A percentile compares a stretch with the other conserved stretches of the same genome.
Evolutionary conservation across 2,888 invertebrate genomes (phyloP).

Genomic region (Phyto melanocephala): DNA sequence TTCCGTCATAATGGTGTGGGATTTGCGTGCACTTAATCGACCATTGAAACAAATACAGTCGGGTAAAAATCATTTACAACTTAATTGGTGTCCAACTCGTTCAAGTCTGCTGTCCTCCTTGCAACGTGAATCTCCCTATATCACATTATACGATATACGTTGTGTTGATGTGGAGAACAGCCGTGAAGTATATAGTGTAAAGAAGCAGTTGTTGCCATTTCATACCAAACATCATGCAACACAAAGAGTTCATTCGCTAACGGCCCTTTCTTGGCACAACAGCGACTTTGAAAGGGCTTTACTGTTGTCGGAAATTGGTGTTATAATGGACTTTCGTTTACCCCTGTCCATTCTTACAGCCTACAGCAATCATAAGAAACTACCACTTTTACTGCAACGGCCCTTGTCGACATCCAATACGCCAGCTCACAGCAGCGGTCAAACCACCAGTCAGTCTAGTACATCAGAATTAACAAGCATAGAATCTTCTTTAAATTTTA

Average conservation of each 20-base stretch:
- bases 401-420: slow-evolving; percentile 69
- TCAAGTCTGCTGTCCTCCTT: slow-evolving; percentile 89
- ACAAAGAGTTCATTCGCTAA: slow-evolving; percentile 78
- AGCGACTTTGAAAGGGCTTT: slow-evolving; percentile 81
- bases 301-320: slow-evolving; percentile 74
- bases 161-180: slow-evolving; percentile 85
- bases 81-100: slow-evolving; percentile 92
- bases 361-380: slow-evolving; percentile 75
- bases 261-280: slow-evolving; percentile 94
- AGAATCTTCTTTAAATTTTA: slow-evolving; percentile 69
- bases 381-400: slow-evolving; percentile 73
- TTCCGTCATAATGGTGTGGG: slow-evolving; percentile 91
- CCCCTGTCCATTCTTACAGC: slow-evolving; percentile 75
- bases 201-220: slow-evolving; percentile 82
- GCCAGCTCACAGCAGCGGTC: slow-evolving; percentile 67
- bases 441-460: slow-evolving; percentile 47
- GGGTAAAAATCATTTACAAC: slow-evolving; percentile 82
- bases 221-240: slow-evolving; percentile 71
- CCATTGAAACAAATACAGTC: slow-evolving; percentile 86
- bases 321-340: slow-evolving; percentile 75
- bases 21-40: slow-evolving; percentile 90
- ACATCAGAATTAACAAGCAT: slow-evolving; percentile 66
- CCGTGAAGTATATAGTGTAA: slow-evolving; percentile 87
- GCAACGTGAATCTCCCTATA: slow-evolving; percentile 86
- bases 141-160: slow-evolving; percentile 93